A percentile compares a stretch with the other conserved stretches of the same genome.
phyloP scores from a whole-genome alignment of 2,113 vertebrate species.

The Chiloscyllium plagiosum region DNA sequence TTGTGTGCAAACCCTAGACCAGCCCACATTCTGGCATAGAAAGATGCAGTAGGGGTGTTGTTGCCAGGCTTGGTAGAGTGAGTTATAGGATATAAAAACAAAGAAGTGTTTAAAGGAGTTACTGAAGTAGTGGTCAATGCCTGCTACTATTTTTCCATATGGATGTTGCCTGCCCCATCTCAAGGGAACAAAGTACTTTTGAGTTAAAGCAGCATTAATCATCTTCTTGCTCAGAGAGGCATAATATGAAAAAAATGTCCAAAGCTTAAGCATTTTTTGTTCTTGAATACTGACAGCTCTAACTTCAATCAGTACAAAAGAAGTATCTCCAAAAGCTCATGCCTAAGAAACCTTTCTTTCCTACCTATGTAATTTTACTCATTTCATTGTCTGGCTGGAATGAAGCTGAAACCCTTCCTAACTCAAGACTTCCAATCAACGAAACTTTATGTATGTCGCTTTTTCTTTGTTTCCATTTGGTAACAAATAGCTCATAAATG shows the following conservation, averaged over 20 bases:
- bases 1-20: neutral
- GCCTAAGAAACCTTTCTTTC: neutral
- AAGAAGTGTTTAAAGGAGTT: neutral
- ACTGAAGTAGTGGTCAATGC: no score
- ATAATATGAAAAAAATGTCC: neutral
- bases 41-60: neutral
- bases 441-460: neutral
- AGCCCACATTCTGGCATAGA: neutral
- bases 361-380: neutral
- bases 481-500: neutral
- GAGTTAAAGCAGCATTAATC: neutral
- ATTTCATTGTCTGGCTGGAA: neutral
- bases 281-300: neutral
- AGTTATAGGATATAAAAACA: neutral
- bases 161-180: neutral
- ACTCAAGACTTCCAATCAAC: neutral
- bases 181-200: neutral
- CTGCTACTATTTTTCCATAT: no score
- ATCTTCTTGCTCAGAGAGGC: neutral
- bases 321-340: neutral
- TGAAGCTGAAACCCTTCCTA: neutral
- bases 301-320: neutral
- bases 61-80: neutral
- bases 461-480: neutral
- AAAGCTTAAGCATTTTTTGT: neutral